Evolutionary conservation across 1,140 invertebrate genomes (phyloP).

Genomic region (Zaprionus tsacasi): DNA sequence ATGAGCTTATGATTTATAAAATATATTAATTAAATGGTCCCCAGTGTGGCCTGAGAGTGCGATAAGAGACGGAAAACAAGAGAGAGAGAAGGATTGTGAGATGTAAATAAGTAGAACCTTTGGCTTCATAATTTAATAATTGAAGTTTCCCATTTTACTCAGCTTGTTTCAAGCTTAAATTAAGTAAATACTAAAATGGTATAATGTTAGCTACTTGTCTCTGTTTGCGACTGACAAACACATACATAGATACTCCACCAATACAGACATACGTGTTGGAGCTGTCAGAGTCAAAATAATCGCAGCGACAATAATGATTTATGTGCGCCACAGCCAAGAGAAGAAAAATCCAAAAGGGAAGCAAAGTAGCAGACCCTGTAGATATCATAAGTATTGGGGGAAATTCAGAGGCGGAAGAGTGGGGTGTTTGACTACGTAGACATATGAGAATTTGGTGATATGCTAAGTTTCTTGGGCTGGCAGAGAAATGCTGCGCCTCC

Average conservation of each 20-base stretch:
- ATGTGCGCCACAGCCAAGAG: slow-evolving; percentile 35
- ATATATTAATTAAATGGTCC: slow-evolving; percentile 75
- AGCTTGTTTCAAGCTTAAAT: slow-evolving; percentile 7
- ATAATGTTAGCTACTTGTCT: slow-evolving; percentile 18
- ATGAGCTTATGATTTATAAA: slow-evolving; percentile 69
- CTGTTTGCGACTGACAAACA: neutral
- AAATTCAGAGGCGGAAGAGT: neutral
- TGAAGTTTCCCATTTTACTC: neutral
- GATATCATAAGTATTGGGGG: neutral
- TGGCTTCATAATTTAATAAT: slow-evolving; percentile 4
- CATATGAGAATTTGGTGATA: slow-evolving; percentile 60
- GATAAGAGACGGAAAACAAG: slow-evolving; percentile 17
- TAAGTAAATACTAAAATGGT: slow-evolving; percentile 35
- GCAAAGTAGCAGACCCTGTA: slow-evolving; percentile 24
- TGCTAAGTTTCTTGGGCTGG: slow-evolving; percentile 40
- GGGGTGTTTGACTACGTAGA: slow-evolving; percentile 11
- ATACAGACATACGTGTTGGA: slow-evolving; percentile 56
- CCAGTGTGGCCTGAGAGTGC: slow-evolving; percentile 29
- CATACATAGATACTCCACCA: neutral
- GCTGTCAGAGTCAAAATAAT: slow-evolving; percentile 76
- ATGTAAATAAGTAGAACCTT: neutral
- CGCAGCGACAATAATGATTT: slow-evolving; percentile 76
- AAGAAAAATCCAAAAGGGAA: slow-evolving; percentile 43
- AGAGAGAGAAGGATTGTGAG: neutral
- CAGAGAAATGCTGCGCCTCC: neutral